Evolutionary conservation across 2,113 vertebrate species (phyloP).

Genomic region (Myrmecobius fasciatus): DNA sequence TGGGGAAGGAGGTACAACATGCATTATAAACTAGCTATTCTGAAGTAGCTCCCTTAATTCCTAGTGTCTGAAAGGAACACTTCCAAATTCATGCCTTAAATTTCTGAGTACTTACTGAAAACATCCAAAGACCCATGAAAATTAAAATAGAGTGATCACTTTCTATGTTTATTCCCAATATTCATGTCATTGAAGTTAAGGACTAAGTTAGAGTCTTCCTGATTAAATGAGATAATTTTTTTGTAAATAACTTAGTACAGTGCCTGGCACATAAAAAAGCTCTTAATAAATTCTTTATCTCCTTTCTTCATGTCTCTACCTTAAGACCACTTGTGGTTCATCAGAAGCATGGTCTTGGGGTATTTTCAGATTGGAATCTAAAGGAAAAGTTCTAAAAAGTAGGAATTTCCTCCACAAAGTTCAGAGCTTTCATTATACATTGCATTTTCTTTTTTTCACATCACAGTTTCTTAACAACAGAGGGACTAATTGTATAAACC

Average conservation of each 20-base stretch:
- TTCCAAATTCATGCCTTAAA: background rate
- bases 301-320: background rate
- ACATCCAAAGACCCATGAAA: background rate
- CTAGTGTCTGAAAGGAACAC: background rate
- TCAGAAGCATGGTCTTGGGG: background rate
- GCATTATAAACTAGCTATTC: background rate
- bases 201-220: background rate
- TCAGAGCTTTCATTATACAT: background rate
- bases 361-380: background rate
- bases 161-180: background rate
- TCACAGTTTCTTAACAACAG: conserved; percentile 66
- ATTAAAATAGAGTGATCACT: background rate
- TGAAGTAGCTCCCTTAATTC: background rate
- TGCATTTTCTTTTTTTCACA: conserved; percentile 46
- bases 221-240: background rate
- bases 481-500: conserved; percentile 18
- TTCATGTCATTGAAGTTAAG: background rate
- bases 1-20: background rate
- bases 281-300: background rate
- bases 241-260: background rate
- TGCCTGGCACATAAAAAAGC: background rate
- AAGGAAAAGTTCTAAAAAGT: background rate
- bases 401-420: background rate
- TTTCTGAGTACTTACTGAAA: background rate
- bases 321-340: background rate